These are phyloP conservation scores for Syngnathus acus DNA, from an alignment of 2,797 vertebrate genomes.

Conservation along the genomic window DNA sequence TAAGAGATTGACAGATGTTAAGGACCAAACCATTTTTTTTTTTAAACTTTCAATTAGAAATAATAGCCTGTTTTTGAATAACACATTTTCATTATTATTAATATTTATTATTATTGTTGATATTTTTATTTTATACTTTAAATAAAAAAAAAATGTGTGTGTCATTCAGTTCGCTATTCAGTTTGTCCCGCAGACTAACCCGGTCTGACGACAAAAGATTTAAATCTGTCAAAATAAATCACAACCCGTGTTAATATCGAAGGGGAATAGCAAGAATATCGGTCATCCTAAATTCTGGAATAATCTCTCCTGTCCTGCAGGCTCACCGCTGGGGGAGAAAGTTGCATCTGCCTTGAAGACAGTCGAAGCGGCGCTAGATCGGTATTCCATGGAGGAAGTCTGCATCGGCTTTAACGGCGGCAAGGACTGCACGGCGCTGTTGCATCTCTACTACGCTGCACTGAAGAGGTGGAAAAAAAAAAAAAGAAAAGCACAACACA, in stretches of 20 bases:
- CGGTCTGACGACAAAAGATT: background rate
- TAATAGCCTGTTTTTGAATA: no score
- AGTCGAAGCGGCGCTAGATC: slow-evolving; percentile 78
- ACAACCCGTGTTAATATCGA: background rate
- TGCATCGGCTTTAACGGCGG: slow-evolving; percentile 94
- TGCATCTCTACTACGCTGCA: slow-evolving; percentile 85
- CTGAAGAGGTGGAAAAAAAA: slow-evolving; percentile 74
- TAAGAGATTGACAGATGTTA: slow-evolving; percentile 38
- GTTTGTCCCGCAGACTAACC: background rate
- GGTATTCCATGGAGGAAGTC: slow-evolving; percentile 72
- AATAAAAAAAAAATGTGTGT: no score
- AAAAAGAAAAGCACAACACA: background rate
- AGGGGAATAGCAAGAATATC: background rate
- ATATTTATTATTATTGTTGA: no score
- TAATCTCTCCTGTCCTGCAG: slow-evolving; percentile 51
- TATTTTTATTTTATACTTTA: no score
- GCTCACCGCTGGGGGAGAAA: slow-evolving; percentile 76
- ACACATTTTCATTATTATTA: no score
- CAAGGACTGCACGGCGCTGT: slow-evolving; percentile 92
- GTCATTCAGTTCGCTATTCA: no score
- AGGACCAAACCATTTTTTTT: no score
- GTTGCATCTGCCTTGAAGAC: slow-evolving; percentile 77
- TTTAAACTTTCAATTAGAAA: no score
- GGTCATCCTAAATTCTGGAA: background rate
- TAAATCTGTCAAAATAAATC: background rate